Base-by-base conservation (phyloP, 2,797 vertebrate species). In the Cyprinodon diabolis region DNA sequence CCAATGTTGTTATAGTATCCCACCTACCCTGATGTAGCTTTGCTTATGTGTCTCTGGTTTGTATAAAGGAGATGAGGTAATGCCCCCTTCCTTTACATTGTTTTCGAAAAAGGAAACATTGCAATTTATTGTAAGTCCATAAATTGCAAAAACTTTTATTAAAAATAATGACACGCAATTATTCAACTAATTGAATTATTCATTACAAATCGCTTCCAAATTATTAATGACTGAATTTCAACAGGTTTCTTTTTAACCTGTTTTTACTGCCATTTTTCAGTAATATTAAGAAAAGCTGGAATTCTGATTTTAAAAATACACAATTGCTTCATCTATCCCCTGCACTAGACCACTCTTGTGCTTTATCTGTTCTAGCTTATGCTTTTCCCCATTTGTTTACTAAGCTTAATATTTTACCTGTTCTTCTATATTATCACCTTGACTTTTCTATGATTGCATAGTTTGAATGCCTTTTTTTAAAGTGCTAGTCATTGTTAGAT, bases 21-120 rank as follows among this genome's bases (percentile, higher is more conserved):
- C 98, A 99, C 98, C 98, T 99, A 99, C 98, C 98, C 98, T 99
- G 98, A 99, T 99, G 98, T 99, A 96, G 97, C 96, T 98, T 97
- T 98, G 95, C 96, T 97, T 96, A 96, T 96, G 90, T 96, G 95
- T 96, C 91, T 86, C 96, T 97, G 98, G 98, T 99, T 98, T 98
- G 98, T 99, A 98, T 97, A 93, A 66, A 90, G 95, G 95, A 95
- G 95, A 96, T 91, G 95, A 97, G 96, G 96, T 97, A 97, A 97
- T 55, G 75, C 84, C 87, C 87, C 80, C 76, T 83, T 74, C 73
- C 79, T 81, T 72, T 81, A 74, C 81, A 85, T 85, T 87, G 81
- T 66, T 83, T 74, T 58, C 19, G 0, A 58, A 51, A 82, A 82
- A 91, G 17, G 19, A 84, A 70, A 11, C 75, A 76, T 93, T 93